A percentile compares a stretch with the other conserved stretches of the same genome.
Conservation (phyloP, 1,140 invertebrate species). For the Anoplophora glabripennis region DNA sequence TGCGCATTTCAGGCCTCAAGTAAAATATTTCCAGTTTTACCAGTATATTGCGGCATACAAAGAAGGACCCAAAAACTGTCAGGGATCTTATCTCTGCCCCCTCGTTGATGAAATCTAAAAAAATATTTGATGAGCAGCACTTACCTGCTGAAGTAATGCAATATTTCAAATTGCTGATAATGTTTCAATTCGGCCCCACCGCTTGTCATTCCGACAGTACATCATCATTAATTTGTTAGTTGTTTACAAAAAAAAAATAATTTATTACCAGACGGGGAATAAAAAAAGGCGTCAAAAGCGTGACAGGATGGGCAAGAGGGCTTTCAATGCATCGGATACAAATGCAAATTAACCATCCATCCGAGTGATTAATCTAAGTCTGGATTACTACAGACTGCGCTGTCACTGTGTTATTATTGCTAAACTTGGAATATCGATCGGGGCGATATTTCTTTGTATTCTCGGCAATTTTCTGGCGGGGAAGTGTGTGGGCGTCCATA, state of each 20-base stretch:
- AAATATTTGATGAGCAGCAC: too few species aligned
- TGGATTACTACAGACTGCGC: slow-evolving; percentile 30
- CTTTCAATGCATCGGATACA: slow-evolving; percentile 21
- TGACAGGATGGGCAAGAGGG: slow-evolving; percentile 22
- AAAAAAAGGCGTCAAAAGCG: slow-evolving; percentile 13
- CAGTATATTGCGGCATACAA: too few species aligned
- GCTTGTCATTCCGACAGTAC: too few species aligned
- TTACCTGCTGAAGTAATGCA: too few species aligned
- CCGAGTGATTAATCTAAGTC: slow-evolving; percentile 31
- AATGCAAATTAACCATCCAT: slow-evolving; percentile 24
- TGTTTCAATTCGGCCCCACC: too few species aligned
- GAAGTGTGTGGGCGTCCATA: too few species aligned
- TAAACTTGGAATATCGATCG: slow-evolving; percentile 32
- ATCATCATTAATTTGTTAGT: not conserved
- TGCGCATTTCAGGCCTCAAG: too few species aligned
- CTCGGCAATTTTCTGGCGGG: too few species aligned
- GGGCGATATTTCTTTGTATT: not conserved
- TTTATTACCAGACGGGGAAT: not conserved
- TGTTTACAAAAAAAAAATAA: slow-evolving; percentile 3
- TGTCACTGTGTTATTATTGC: slow-evolving; percentile 35
- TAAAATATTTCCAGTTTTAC: too few species aligned
- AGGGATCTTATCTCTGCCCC: not conserved
- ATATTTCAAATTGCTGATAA: too few species aligned
- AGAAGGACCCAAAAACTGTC: not conserved
- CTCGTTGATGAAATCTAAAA: too few species aligned